These are phyloP conservation scores for Pyrgus malvae DNA, from an alignment of 2,888 invertebrate species.

Conservation along the genomic window DNA sequence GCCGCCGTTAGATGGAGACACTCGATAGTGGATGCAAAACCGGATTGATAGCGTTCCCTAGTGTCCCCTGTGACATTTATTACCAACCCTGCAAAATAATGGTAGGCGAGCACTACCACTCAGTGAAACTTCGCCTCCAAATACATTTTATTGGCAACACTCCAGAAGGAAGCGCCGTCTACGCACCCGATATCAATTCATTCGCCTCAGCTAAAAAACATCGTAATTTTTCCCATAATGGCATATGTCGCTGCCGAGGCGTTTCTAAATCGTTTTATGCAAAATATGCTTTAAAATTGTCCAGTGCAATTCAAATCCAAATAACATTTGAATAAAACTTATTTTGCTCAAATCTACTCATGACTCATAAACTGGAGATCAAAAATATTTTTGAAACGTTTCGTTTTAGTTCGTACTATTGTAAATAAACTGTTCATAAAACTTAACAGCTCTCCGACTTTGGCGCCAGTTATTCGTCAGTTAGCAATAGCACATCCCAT, in stretches of 20 bases:
- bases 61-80: slow-evolving; percentile 68
- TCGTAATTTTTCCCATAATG: slow-evolving; percentile 64
- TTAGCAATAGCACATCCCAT: too few species aligned
- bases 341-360: background rate
- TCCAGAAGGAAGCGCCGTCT: slow-evolving; percentile 59
- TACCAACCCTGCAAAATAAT: slow-evolving; percentile 60
- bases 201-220: slow-evolving; percentile 72
- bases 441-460: background rate
- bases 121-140: slow-evolving; percentile 63
- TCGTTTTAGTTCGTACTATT: too few species aligned
- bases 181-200: slow-evolving; percentile 58
- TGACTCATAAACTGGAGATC: slow-evolving; percentile 1
- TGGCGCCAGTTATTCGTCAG: background rate
- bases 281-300: slow-evolving; percentile 33
- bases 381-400: slow-evolving; percentile 1
- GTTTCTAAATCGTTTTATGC: slow-evolving; percentile 45
- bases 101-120: slow-evolving; percentile 43
- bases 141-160: slow-evolving; percentile 69
- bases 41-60: slow-evolving; percentile 69
- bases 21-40: slow-evolving; percentile 69
- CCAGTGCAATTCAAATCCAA: slow-evolving; percentile 1
- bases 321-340: slow-evolving; percentile 12
- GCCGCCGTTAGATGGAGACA: slow-evolving; percentile 58
- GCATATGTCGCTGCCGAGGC: slow-evolving; percentile 50
- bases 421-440: background rate